Conservation (phyloP, 2,888 invertebrate genomes). For the Zonitis immaculata region DNA sequence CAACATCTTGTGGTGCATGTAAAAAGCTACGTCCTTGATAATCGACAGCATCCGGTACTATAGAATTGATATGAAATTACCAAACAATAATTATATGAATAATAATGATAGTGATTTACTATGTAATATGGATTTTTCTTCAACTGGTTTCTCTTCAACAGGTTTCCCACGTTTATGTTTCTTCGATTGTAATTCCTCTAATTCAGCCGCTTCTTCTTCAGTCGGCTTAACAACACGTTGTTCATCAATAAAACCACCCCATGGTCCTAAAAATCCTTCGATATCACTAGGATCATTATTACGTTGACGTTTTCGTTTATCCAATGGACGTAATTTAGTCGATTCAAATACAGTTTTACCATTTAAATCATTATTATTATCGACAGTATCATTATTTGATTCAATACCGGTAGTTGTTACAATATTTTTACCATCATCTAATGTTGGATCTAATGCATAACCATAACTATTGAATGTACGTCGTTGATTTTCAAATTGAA, state of each 20-base stretch:
- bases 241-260: constrained; percentile 94
- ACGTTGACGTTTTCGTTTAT: constrained; percentile 69
- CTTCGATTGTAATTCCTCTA: constrained; percentile 92
- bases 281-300: constrained; percentile 90
- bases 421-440: constrained; percentile 53
- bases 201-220: constrained; percentile 88
- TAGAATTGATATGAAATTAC: no score
- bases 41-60: constrained; percentile 88
- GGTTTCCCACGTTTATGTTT: constrained; percentile 80
- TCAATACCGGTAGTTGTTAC: constrained; percentile 55
- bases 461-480: constrained; percentile 93
- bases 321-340: constrained; percentile 65
- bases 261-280: constrained; percentile 94
- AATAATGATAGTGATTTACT: no score
- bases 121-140: constrained; percentile 93
- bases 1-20: constrained; percentile 88
- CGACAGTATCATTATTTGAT: constrained; percentile 31
- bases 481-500: constrained; percentile 95
- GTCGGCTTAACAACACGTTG: constrained; percentile 82
- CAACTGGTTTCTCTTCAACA: constrained; percentile 86
- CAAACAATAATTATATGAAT: background rate
- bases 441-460: constrained; percentile 91
- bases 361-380: constrained; percentile 57
- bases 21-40: constrained; percentile 97
- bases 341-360: constrained; percentile 86